Conservation (phyloP, 2,113 vertebrate genomes). For the Austrofundulus limnaeus region DNA sequence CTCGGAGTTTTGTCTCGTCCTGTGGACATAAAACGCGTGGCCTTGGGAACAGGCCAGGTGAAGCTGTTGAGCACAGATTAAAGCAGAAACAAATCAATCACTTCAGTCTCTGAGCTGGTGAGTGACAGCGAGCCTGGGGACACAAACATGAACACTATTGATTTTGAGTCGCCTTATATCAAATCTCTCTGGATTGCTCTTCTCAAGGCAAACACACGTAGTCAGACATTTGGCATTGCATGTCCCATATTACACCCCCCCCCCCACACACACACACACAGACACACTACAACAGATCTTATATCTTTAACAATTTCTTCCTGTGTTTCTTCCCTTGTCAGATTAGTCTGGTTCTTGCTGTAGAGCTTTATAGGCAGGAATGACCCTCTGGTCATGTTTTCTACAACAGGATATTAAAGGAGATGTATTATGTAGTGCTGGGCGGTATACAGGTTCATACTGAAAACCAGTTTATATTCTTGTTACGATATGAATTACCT, state of each 20-base stretch:
- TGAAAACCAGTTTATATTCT: too few relatives aligned
- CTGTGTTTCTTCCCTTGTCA: neutral
- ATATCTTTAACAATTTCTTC: conserved; percentile 6
- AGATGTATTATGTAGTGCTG: too few relatives aligned
- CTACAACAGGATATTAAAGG: neutral
- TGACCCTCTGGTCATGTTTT: conserved; percentile 25
- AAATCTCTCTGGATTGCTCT: conserved; percentile 47
- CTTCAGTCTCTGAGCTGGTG: conserved; percentile 25
- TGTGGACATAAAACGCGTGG: conserved; percentile 2
- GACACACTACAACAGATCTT: neutral
- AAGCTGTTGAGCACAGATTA: conserved; percentile 52
- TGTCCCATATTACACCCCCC: too few relatives aligned
- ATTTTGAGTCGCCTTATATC: conserved; percentile 80
- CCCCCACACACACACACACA: neutral
- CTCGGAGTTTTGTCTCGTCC: neutral
- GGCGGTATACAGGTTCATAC: too few relatives aligned
- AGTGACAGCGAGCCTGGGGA: conserved; percentile 50
- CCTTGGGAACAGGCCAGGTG: conserved; percentile 69
- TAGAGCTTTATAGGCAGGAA: conserved; percentile 33
- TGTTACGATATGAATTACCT: too few relatives aligned
- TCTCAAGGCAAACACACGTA: conserved; percentile 16
- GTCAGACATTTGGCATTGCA: conserved; percentile 27
- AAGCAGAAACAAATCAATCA: conserved; percentile 51
- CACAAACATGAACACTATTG: conserved; percentile 67
- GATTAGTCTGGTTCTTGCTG: conserved; percentile 13